These are phyloP conservation scores for Crambe crambe DNA, from an alignment of 37 sponge, comb jelly and placozoan species.

Conservation along the genomic window DNA sequence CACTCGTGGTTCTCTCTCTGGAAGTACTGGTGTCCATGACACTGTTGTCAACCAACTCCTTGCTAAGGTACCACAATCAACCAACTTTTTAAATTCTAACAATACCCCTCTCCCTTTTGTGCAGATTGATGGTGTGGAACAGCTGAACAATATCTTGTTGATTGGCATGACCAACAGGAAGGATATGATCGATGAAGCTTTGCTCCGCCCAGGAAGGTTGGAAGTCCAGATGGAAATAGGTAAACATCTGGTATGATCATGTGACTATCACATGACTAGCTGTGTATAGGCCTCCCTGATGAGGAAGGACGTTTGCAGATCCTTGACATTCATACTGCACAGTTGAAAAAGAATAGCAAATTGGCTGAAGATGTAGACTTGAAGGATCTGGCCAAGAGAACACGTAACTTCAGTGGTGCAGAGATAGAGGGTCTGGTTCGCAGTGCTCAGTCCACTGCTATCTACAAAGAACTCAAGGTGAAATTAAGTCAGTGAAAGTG, in stretches of 20 bases:
- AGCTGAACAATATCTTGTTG: conserved; percentile 97
- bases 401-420: conserved; percentile 98
- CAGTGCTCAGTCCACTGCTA: conserved; percentile 86
- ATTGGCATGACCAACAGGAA: conserved; percentile 98
- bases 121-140: conserved; percentile 97
- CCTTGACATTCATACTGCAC: conserved; percentile 89
- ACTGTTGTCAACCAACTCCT: conserved; percentile 99
- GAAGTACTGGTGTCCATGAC: conserved; percentile 97
- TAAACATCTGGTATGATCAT: conserved; percentile 5
- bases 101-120: too few species aligned
- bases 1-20: conserved; percentile 86
- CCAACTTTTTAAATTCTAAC: background rate
- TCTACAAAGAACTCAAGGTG: conserved; percentile 88
- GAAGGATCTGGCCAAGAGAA: conserved; percentile 60
- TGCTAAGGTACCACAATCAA: conserved; percentile 66
- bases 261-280: background rate
- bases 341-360: conserved; percentile 61
- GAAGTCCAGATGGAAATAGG: conserved; percentile 98
- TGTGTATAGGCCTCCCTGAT: conserved; percentile 84
- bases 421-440: conserved; percentile 97
- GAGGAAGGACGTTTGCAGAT: conserved; percentile 92
- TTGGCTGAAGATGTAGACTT: conserved; percentile 79
- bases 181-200: conserved; percentile 98
- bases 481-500: background rate
- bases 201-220: conserved; percentile 93